Percentiles rank a stretch among this genome's conserved stretches.
Evolutionary conservation across 2,113 vertebrate species (phyloP).

Genomic region (Pogonocichla stellata): DNA sequence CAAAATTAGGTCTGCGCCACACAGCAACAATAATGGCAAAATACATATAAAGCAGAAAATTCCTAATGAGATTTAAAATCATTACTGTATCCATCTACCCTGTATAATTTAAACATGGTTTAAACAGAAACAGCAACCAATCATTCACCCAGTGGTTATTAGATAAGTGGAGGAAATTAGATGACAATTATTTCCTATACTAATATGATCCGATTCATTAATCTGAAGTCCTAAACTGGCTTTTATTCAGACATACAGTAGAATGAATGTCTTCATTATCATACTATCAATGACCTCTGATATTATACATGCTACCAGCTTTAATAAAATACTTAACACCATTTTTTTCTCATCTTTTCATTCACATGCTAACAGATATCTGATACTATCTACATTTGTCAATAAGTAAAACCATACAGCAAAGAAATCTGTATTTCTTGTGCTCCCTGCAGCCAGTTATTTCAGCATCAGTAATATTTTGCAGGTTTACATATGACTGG

Average conservation of each 20-base stretch:
- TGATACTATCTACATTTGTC: neutral
- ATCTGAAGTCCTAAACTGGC: neutral
- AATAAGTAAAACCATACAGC: neutral
- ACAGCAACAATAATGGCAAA: neutral
- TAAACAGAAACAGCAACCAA: neutral
- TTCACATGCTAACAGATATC: neutral
- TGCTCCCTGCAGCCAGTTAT: neutral
- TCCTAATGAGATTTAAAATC: neutral
- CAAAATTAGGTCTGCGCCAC: neutral
- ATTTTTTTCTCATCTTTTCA: neutral
- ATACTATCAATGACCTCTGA: neutral
- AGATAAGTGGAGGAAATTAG: constrained; percentile 16
- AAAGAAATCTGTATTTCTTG: neutral
- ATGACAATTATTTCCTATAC: neutral
- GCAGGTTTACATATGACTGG: neutral
- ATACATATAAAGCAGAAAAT: neutral
- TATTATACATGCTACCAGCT: neutral
- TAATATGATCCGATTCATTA: neutral
- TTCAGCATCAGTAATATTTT: neutral
- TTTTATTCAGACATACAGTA: neutral
- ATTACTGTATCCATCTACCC: neutral
- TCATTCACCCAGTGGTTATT: neutral
- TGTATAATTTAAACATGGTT: neutral
- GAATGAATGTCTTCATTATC: neutral
- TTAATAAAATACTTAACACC: neutral